Conservation (phyloP, 35 echinoderm and acorn worm species). For the Holothuria glaberrima region DNA sequence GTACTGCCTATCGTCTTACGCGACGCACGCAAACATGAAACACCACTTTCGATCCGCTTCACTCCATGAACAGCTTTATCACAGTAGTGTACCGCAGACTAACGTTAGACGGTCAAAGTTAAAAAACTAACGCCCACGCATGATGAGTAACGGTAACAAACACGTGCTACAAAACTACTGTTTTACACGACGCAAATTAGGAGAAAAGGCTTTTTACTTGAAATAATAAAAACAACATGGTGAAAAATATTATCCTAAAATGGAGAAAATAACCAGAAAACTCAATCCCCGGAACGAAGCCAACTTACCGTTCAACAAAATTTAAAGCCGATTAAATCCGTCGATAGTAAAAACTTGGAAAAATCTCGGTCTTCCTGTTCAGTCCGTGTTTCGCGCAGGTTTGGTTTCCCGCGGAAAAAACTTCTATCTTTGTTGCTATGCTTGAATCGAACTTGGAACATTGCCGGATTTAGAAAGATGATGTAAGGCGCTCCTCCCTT, state of each 20-base stretch:
- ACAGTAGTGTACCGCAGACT: no score
- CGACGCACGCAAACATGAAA: no score
- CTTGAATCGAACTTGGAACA: slow-evolving; percentile 49
- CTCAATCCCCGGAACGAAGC: neutral
- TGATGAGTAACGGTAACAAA: neutral
- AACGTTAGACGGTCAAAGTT: slow-evolving; percentile 47
- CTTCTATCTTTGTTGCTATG: slow-evolving; percentile 45
- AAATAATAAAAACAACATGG: neutral
- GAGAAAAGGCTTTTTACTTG: neutral
- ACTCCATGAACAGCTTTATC: no score
- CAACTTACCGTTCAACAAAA: slow-evolving; percentile 18
- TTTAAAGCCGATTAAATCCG: slow-evolving; percentile 40
- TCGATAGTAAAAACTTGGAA: slow-evolving; percentile 1
- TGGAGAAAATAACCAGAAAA: neutral
- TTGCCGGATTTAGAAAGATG: slow-evolving; percentile 64
- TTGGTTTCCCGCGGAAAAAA: slow-evolving; percentile 66
- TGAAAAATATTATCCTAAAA: no score
- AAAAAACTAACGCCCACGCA: slow-evolving; percentile 55
- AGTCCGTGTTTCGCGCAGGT: slow-evolving; percentile 43
- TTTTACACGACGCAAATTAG: no score
- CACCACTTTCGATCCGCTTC: no score
- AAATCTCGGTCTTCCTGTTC: slow-evolving; percentile 46
- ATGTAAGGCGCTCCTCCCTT: slow-evolving; percentile 54
- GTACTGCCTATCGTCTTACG: no score
- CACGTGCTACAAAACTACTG: no score